Evolutionary conservation across 2,797 vertebrate species (phyloP).

Genomic region (Lepilemur septentrionalis): DNA sequence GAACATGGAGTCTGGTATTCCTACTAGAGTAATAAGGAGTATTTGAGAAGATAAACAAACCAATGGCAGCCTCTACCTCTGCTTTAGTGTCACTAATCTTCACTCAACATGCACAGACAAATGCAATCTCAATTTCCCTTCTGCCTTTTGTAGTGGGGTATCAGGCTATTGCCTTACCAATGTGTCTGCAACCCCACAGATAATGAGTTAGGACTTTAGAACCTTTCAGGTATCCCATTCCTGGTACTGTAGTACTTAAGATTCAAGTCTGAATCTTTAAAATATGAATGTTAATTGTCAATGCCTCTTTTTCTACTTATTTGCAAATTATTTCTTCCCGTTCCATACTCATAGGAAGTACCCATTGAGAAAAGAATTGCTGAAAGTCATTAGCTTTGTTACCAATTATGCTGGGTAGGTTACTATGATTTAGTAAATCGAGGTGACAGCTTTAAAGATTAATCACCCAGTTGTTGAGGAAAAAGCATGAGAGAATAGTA

Average conservation of each 20-base stretch:
- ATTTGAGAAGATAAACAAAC: neutral
- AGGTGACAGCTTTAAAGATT: neutral
- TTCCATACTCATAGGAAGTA: neutral
- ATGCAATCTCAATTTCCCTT: constrained; percentile 1
- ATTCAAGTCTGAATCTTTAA: constrained; percentile 26
- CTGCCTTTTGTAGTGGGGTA: neutral
- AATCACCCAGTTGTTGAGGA: neutral
- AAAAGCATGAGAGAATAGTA: neutral
- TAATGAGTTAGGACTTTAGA: neutral
- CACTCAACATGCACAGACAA: neutral
- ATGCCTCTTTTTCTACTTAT: neutral
- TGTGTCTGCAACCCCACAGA: neutral
- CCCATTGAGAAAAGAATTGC: neutral
- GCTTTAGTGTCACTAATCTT: neutral
- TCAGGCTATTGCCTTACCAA: neutral
- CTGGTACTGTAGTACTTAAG: neutral
- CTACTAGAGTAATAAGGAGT: neutral
- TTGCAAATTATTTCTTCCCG: neutral
- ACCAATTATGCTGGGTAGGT: neutral
- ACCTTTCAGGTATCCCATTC: neutral
- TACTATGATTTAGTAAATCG: neutral
- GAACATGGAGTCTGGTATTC: neutral
- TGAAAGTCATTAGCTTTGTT: constrained; percentile 1
- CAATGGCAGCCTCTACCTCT: neutral
- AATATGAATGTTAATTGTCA: neutral